A percentile compares a stretch with the other conserved stretches of the same genome.
These are phyloP conservation scores for Acronicta aceris DNA, from an alignment of 2,888 invertebrate species.

Conservation along the genomic window DNA sequence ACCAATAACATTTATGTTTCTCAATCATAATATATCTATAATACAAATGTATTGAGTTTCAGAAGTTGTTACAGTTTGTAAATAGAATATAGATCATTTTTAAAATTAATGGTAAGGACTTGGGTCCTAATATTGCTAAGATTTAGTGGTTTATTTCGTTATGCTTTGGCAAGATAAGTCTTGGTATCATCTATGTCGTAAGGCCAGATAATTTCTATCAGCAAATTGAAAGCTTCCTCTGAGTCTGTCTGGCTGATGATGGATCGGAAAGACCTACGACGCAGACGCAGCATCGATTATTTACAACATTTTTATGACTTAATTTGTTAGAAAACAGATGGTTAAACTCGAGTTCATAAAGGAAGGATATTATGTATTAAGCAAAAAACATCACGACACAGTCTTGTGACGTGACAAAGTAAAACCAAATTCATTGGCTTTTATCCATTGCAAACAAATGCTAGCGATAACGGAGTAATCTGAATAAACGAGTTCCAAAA, in stretches of 20 bases:
- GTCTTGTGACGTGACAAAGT: too few relatives aligned
- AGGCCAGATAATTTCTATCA: constrained; percentile 4
- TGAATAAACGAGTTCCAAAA: constrained; percentile 24
- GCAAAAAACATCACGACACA: too few relatives aligned
- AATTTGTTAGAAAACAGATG: constrained; percentile 4
- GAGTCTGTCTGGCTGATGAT: constrained; percentile 32
- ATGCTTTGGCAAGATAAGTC: background rate
- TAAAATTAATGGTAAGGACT: background rate
- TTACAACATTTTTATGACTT: constrained; percentile 17
- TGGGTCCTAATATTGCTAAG: background rate
- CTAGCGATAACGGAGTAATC: background rate
- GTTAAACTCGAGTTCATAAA: too few relatives aligned
- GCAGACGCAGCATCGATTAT: constrained; percentile 15
- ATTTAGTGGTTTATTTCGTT: background rate
- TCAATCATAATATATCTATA: too few relatives aligned
- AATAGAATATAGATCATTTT: background rate
- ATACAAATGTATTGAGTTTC: too few relatives aligned
- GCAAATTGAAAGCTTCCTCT: constrained; percentile 47
- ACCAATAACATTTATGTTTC: too few relatives aligned
- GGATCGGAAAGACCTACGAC: constrained; percentile 34
- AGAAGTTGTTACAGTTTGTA: too few relatives aligned
- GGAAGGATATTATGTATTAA: too few relatives aligned
- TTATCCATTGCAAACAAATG: constrained; percentile 1
- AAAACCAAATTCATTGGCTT: too few relatives aligned
- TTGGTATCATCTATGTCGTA: background rate